Conservation (phyloP, 2,797 vertebrate species). For the Echeneis naucrates region DNA sequence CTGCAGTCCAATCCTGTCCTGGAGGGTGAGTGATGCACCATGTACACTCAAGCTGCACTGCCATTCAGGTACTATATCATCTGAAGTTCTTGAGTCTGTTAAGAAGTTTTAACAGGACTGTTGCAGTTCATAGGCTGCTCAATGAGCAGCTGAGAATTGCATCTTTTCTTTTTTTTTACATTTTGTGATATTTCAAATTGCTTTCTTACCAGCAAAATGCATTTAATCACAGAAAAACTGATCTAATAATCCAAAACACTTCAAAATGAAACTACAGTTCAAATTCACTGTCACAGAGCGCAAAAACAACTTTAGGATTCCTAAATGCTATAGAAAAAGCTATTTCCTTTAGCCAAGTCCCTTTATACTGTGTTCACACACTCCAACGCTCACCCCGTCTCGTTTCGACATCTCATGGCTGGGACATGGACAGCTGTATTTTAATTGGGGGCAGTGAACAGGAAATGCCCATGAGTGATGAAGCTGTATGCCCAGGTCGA, state of each 20-base stretch:
- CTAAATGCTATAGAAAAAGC: background rate
- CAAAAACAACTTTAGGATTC: background rate
- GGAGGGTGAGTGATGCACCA: constrained; percentile 89
- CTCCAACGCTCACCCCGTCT: background rate
- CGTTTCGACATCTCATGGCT: constrained; percentile 53
- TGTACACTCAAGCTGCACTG: background rate
- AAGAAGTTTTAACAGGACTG: background rate
- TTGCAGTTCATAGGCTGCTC: background rate
- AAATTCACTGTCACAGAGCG: background rate
- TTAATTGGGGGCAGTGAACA: constrained; percentile 77
- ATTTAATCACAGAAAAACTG: background rate
- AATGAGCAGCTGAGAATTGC: background rate
- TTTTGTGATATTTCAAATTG: background rate
- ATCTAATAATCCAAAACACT: background rate
- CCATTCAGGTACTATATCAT: constrained; percentile 13
- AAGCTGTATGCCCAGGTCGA: constrained; percentile 67
- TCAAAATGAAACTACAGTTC: background rate
- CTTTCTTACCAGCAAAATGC: background rate
- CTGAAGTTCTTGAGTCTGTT: constrained; percentile 23
- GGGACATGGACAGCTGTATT: constrained; percentile 74
- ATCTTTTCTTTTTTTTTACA: background rate
- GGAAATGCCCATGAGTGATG: constrained; percentile 84
- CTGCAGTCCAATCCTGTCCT: constrained; percentile 98
- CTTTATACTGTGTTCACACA: background rate
- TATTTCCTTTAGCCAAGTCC: constrained; percentile 1